Evolutionary conservation across 2,113 vertebrate genomes (phyloP), one percentile per base, ranked within the genome.

Genomic region (Carettochelys insculpta): DNA sequence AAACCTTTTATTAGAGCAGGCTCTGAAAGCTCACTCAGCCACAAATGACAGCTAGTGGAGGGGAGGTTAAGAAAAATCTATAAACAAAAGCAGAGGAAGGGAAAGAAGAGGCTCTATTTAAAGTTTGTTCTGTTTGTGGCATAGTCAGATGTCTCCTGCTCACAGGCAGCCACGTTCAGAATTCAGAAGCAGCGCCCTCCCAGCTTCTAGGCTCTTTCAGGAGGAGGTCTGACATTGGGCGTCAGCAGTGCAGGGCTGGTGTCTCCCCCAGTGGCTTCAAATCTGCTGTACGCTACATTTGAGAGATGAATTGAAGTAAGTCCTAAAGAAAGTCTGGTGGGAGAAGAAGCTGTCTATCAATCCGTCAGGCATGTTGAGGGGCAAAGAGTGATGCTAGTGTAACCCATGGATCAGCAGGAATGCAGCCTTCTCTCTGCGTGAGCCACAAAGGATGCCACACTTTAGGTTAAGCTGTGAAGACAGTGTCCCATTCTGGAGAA

Each of bases 81-180:
- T 75, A 56, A 65, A 50, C 9, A 54, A 51, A 79, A 85, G n/a
- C 4, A 6, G 68, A 79, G 73, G 51, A 47, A 61, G 47, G 27
- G 24, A 45, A 27, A 75, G 22, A 75, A 43, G 24, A 75, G 71
- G 7, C 71, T 75, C 20, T 0, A 0, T 0, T 7, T 22, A 50
- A 58, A 75, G 17, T 79, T n/a, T 45, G 25, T 73, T 56, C 76
- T 43, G 14, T 45, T 79, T 56, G 45, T 34, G 53, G 43, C 47
- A 76, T 24, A 1, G 51, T 76, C 43, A 11, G 11, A 53, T 20
- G 54, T 76, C 20, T 52, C 41, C 24, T 79, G 43, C 78, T 50
- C 76, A 71, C 13, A 10, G 41, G 53, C n/a, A 52, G 19, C 27
- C 71, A 73, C 27, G 11, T 43, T 27, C 24, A 25, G 24, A 45